A percentile compares a stretch with the other conserved stretches of the same genome.
Conservation (phyloP, 2,797 vertebrate species). For the Cyprinella venusta region DNA sequence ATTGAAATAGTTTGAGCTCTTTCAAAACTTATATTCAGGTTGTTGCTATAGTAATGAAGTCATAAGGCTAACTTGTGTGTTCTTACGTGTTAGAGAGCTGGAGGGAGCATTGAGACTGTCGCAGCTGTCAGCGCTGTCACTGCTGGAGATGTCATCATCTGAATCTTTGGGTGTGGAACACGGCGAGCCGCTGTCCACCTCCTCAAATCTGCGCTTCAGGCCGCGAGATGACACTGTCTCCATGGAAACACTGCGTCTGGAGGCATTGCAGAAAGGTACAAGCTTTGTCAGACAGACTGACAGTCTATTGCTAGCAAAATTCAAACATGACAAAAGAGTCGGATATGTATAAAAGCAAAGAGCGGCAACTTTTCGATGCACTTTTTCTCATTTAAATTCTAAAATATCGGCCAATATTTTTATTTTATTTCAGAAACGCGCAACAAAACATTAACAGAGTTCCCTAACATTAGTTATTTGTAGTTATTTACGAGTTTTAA, state of each 20-base stretch:
- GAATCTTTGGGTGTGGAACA: constrained; percentile 88
- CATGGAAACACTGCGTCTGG: constrained; percentile 87
- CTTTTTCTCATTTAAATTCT: neutral
- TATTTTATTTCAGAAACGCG: too few species aligned
- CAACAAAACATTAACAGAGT: too few species aligned
- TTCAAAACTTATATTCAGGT: neutral
- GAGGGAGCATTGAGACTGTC: constrained; percentile 93
- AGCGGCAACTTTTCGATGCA: neutral
- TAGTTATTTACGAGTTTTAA: too few species aligned
- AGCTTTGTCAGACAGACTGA: constrained; percentile 28
- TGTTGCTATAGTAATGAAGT: too few species aligned
- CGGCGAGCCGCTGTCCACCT: constrained; percentile 88
- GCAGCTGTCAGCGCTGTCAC: constrained; percentile 95
- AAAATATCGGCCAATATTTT: too few species aligned
- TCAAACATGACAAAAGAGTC: neutral
- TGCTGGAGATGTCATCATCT: constrained; percentile 94
- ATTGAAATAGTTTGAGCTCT: neutral
- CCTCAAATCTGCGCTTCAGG: constrained; percentile 93
- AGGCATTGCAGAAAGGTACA: constrained; percentile 56
- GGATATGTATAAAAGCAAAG: too few species aligned
- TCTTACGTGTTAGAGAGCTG: constrained; percentile 88
- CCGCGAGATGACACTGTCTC: constrained; percentile 84
- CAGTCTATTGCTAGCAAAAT: constrained; percentile 1
- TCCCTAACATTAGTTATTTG: too few species aligned
- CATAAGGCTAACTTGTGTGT: neutral